Evolutionary conservation across 2,888 invertebrate species (phyloP), one percentile per base, ranked within the genome.

Genomic region (Heliothis peltigera): DNA sequence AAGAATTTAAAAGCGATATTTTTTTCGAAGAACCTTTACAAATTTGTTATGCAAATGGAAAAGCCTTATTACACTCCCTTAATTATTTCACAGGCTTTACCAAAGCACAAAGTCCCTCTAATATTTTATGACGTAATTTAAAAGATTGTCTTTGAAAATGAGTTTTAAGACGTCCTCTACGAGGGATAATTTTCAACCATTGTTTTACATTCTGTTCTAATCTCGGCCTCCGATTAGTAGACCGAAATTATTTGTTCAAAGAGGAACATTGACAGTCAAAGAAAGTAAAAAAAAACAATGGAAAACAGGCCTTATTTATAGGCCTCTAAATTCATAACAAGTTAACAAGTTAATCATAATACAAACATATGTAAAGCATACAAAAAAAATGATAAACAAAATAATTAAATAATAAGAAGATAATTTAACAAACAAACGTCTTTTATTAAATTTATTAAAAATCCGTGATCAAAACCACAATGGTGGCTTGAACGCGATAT

Each of bases 31-130:
- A 81, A 82, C 84, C 85, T 86, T 86, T 84, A 82, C 84, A 85
- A 91, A 91, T 91, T 92, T 90, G 89, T 89, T 91, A 92, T 92
- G 91, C 89, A 91, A 92, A 92, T 91, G 88, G 85, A 84, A 88
- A 90, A 88, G 83, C 87, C 89, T 91, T 92, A 92, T 91, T 91
- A 92, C 90, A 89, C 88, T 91, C 88, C 89, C 89, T 91, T 92
- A 91, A 92, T 92, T 92, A 92, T 92, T 92, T 91, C 88, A 84
- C 87, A 88, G 85, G 86, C 88, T 88, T 89, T 85, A 85, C 81
- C 84, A 83, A 80, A 86, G 85, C 87, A 86, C 85, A 85, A 89
- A 88, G 87, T 84, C 88, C 77, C 83, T 81, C 88, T 90, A 89
- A 91, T 92, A 91, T 91, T 92, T 91, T 89, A 92, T 88, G 87